Percentiles rank a stretch among this genome's conserved stretches.
These are phyloP conservation scores for Peromyscus aztecus DNA, from an alignment of 2,797 vertebrate genomes.

Conservation along the genomic window DNA sequence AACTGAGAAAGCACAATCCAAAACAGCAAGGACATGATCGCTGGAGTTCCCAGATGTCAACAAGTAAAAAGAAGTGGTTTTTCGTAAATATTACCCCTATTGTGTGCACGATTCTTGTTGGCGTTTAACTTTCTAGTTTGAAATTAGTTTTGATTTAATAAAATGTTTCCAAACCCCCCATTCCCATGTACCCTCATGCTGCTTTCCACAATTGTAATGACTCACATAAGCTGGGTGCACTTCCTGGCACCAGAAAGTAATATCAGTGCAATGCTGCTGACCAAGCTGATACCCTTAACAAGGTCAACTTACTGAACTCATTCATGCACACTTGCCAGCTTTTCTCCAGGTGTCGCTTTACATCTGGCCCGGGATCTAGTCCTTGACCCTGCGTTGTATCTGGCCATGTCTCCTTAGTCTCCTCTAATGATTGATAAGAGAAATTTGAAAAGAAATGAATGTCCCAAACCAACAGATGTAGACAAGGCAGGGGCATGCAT, in stretches of 20 bases:
- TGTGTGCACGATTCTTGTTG: not conserved
- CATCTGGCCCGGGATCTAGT: not conserved
- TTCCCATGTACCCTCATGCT: not conserved
- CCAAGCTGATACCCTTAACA: not conserved
- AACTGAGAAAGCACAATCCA: slow-evolving; percentile 16
- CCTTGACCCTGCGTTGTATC: not conserved
- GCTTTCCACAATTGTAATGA: slow-evolving; percentile 22
- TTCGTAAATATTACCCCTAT: slow-evolving; percentile 26
- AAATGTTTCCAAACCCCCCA: not conserved
- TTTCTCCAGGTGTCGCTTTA: not conserved
- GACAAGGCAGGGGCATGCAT: not conserved
- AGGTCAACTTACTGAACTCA: not conserved
- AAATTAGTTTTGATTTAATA: slow-evolving; percentile 40
- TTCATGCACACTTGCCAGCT: not conserved
- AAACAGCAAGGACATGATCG: not conserved
- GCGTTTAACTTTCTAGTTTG: slow-evolving; percentile 48
- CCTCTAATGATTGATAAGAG: slow-evolving; percentile 19
- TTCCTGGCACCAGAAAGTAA: slow-evolving; percentile 54
- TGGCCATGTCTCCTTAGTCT: not conserved
- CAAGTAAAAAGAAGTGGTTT: slow-evolving; percentile 24
- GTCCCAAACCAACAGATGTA: not conserved
- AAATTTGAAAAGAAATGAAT: slow-evolving; percentile 36
- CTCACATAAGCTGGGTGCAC: not conserved
- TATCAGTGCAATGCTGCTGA: not conserved
- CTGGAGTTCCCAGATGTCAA: not conserved